These are phyloP conservation scores for Caranx ignobilis DNA, from an alignment of 2,113 vertebrate genomes.

Conservation along the genomic window DNA sequence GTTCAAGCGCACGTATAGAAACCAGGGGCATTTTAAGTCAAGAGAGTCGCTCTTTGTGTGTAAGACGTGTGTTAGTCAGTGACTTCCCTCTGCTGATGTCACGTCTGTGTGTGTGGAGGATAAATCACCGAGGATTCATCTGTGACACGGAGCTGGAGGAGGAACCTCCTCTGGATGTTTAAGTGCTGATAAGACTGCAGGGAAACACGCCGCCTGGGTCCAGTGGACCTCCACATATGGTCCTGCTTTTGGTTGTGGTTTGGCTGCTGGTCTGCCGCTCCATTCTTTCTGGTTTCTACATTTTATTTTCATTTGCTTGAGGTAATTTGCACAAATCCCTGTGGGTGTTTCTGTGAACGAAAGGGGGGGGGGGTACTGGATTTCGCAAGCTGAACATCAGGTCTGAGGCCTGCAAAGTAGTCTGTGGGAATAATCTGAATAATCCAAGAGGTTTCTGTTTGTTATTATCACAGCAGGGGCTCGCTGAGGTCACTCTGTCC, in stretches of 20 bases:
- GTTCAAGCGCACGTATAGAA: conserved; percentile 15
- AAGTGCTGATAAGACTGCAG: conserved; percentile 52
- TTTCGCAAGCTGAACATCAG: conserved; percentile 7
- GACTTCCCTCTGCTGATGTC: background rate
- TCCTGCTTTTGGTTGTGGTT: conserved; percentile 69
- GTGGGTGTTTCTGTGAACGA: conserved; percentile 24
- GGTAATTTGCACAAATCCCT: conserved; percentile 50
- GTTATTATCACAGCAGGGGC: background rate
- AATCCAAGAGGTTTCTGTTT: background rate
- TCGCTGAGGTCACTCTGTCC: background rate
- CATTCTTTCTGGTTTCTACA: conserved; percentile 54
- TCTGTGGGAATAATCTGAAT: conserved; percentile 10
- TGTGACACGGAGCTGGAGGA: conserved; percentile 24
- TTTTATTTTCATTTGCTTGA: conserved; percentile 64
- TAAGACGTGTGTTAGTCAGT: background rate
- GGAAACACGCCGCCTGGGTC: conserved; percentile 31
- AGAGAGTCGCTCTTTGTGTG: too few relatives aligned
- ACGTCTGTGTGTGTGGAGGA: conserved; percentile 6
- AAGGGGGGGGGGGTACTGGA: background rate
- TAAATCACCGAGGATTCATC: conserved; percentile 46
- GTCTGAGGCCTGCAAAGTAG: background rate
- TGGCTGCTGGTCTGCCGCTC: conserved; percentile 47
- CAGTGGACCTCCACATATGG: conserved; percentile 60
- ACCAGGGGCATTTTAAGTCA: background rate
- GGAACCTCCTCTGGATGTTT: conserved; percentile 4